These are phyloP conservation scores for Drosophila histrio DNA, from an alignment of 2,888 invertebrate species.

Conservation along the genomic window DNA sequence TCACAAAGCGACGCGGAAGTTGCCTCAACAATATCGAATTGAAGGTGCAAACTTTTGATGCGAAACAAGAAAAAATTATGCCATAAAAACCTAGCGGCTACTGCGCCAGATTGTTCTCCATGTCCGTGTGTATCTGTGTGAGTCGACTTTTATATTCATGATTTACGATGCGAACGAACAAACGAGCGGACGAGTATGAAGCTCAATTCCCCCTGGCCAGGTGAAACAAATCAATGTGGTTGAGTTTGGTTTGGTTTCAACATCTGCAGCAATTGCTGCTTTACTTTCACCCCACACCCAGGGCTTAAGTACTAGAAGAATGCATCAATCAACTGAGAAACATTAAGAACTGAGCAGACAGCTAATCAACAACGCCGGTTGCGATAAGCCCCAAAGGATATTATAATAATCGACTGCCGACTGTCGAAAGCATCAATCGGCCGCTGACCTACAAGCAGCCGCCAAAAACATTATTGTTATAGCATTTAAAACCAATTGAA, in stretches of 20 bases:
- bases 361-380: constrained; percentile 35
- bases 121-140: neutral
- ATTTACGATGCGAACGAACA: constrained; percentile 60
- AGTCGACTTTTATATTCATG: constrained; percentile 65
- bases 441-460: neutral
- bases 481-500: neutral
- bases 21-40: constrained; percentile 13
- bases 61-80: constrained; percentile 62
- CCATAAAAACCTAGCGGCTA: constrained; percentile 53
- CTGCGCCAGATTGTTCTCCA: constrained; percentile 27
- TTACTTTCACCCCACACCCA: neutral
- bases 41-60: constrained; percentile 38
- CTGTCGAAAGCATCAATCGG: neutral
- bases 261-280: constrained; percentile 15
- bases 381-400: constrained; percentile 51
- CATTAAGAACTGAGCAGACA: constrained; percentile 43
- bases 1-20: constrained; percentile 17
- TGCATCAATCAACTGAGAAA: constrained; percentile 64
- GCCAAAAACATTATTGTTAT: neutral
- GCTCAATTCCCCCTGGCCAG: constrained; percentile 58
- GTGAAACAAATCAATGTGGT: constrained; percentile 59
- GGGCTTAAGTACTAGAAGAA: constrained; percentile 27
- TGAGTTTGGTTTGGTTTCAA: constrained; percentile 6
- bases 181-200: neutral
- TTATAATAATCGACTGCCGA: constrained; percentile 56